A percentile compares a stretch with the other conserved stretches of the same genome.
Conservation (phyloP, 30 jellyfish, hydroid and myxozoan genomes). For the Turritopsis rubra region DNA sequence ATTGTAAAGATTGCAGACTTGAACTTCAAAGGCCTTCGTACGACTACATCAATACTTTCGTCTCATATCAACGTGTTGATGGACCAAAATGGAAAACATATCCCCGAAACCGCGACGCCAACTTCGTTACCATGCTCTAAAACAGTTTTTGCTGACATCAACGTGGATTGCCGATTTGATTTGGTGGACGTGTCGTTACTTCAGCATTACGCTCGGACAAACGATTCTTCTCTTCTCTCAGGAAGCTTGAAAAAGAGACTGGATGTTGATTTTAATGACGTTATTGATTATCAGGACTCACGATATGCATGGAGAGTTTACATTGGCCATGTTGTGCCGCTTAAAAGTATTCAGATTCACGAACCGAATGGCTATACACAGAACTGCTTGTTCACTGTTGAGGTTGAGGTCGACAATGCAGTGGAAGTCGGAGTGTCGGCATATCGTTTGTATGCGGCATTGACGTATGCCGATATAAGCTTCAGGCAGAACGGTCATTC, state of each 20-base stretch:
- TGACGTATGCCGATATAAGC: not conserved
- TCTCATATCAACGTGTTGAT: constrained; percentile 5
- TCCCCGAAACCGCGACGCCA: constrained; percentile 31
- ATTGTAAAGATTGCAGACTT: constrained; percentile 60
- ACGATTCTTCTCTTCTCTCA: not conserved
- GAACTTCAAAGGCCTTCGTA: constrained; percentile 37
- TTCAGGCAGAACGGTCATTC: not conserved
- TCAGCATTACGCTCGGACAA: constrained; percentile 54
- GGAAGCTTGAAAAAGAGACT: not conserved
- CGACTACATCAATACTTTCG: constrained; percentile 16
- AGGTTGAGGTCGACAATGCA: not conserved
- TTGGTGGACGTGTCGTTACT: constrained; percentile 53
- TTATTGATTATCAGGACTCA: not conserved
- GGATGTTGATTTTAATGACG: constrained; percentile 16
- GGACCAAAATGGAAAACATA: constrained; percentile 40
- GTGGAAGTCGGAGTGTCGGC: not conserved
- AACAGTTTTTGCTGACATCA: constrained; percentile 45
- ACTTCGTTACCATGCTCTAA: constrained; percentile 23
- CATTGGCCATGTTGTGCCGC: constrained; percentile 28
- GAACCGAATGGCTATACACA: not conserved
- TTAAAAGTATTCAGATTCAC: not conserved
- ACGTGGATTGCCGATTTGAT: constrained; percentile 47
- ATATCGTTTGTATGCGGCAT: not conserved
- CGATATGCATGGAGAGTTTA: constrained; percentile 34
- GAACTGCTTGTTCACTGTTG: not conserved